Evolutionary conservation across 1,140 invertebrate species (phyloP), one percentile per base, ranked within the genome.

Genomic region (Sinella curviseta): DNA sequence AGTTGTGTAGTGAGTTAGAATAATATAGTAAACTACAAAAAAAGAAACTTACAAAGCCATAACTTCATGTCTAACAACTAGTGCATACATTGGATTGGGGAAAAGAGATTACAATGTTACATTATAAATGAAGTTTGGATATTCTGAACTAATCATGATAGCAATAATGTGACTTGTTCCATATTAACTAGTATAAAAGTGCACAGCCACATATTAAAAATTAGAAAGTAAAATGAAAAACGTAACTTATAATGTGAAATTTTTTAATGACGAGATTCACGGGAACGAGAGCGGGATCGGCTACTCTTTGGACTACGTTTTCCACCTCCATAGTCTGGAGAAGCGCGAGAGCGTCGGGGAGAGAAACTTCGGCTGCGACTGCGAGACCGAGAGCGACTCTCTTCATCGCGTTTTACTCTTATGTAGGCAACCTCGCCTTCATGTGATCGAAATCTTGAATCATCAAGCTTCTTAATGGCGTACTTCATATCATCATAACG

Each of bases 401-500:
- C 85, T 79, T 86, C 86, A 80, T 90, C 90, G 85, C 90, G 89
- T 80, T 88, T 88, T 33, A 90, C 88, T 78, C 89, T 81, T 48
- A 90, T 88, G 84, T 90, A 90, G 17, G 89, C 85, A 28, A 86
- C 87, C 83, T 90, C 90, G 75, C 89, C 89, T 87, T 92, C 91
- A 86, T 91, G 91, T 36, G 91, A 92, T 79, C 89, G 86, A 83
- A 91, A 91, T 84, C 91, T 90, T 28, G 90, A 89, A 84, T 92
- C 91, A 85, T 92, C 89, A 35, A 91, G 85, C 84, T 91, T 90
- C 81, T 89, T 89, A 17, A 91, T 86, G 30, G 91, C 90, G 86
- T 91, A 91, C 85, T 90, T 90, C 89, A 91, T 91, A 83, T 91
- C 91, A 81, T 92, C 90, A 84, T 89, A 88, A 0, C 89, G 84